Conservation (phyloP, 2,888 invertebrate species). For the Stratiomys singularior region DNA sequence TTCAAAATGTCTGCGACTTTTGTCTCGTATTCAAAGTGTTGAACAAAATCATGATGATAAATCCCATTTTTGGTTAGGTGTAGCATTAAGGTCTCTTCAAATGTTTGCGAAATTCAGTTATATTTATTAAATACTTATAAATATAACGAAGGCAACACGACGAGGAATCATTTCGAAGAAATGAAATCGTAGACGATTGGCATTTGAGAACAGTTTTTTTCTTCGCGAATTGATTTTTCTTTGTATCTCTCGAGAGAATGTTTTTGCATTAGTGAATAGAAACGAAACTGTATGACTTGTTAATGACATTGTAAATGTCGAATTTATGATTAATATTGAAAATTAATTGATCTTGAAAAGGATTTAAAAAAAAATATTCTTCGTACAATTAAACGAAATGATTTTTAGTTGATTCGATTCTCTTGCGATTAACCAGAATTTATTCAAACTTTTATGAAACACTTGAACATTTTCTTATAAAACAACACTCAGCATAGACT, state of each 20-base stretch:
- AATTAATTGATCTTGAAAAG: slow-evolving; percentile 32
- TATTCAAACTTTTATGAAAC: too few relatives aligned
- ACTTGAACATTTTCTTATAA: too few relatives aligned
- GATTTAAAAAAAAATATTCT: slow-evolving; percentile 26
- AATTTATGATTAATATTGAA: slow-evolving; percentile 16
- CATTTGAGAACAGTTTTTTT: too few relatives aligned
- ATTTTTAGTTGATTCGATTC: not conserved
- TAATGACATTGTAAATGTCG: slow-evolving; percentile 36
- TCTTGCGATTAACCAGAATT: too few relatives aligned
- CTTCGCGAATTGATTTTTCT: not conserved
- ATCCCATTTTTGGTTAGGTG: not conserved
- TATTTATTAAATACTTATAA: not conserved
- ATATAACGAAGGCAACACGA: too few relatives aligned
- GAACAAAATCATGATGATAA: too few relatives aligned
- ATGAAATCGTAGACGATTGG: too few relatives aligned
- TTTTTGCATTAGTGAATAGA: slow-evolving; percentile 2
- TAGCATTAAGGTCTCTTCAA: not conserved
- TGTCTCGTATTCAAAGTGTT: too few relatives aligned
- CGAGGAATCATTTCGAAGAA: too few relatives aligned
- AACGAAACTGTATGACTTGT: slow-evolving; percentile 20
- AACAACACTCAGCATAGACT: too few relatives aligned
- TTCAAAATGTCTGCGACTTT: too few relatives aligned
- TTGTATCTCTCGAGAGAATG: not conserved
- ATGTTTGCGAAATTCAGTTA: too few relatives aligned
- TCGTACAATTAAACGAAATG: not conserved